A percentile compares a stretch with the other conserved stretches of the same genome.
These are phyloP conservation scores for Xiphydria camelus DNA, from an alignment of 2,888 invertebrate species.

Conservation along the genomic window DNA sequence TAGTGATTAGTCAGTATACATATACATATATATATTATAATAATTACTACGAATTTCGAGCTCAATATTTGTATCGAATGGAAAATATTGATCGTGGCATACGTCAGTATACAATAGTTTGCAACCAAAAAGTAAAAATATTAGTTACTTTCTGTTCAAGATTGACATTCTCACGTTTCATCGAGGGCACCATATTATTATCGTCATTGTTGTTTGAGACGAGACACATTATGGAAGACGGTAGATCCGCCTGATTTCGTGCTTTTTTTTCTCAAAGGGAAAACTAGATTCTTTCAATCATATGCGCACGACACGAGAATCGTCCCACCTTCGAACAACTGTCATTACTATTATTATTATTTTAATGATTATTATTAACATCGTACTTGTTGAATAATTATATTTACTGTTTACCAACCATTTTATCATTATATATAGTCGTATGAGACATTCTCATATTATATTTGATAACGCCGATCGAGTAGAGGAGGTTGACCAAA, in stretches of 20 bases:
- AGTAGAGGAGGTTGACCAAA: slow-evolving; percentile 40
- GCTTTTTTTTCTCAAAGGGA: slow-evolving; percentile 11
- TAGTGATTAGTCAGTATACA: slow-evolving; percentile 25
- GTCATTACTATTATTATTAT: slow-evolving; percentile 46
- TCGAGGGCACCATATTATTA: slow-evolving; percentile 29
- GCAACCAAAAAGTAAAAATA: slow-evolving; percentile 32
- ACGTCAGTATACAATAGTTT: slow-evolving; percentile 23
- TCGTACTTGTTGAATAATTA: slow-evolving; percentile 53
- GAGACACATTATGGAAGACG: slow-evolving; percentile 13
- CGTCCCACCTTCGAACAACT: slow-evolving; percentile 34
- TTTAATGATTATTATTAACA: slow-evolving; percentile 44
- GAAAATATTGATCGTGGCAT: slow-evolving; percentile 13
- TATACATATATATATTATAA: slow-evolving; percentile 13
- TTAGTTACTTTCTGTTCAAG: slow-evolving; percentile 29
- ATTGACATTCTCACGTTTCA: slow-evolving; percentile 22
- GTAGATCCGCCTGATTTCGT: slow-evolving; percentile 2
- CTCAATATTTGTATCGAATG: slow-evolving; percentile 33
- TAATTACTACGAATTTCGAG: slow-evolving; percentile 32
- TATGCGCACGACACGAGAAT: slow-evolving; percentile 18
- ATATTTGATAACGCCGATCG: slow-evolving; percentile 38
- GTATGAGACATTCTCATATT: slow-evolving; percentile 44
- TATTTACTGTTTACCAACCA: slow-evolving; percentile 49
- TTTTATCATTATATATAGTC: slow-evolving; percentile 41
- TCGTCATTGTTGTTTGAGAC: slow-evolving; percentile 30
- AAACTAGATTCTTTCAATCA: slow-evolving; percentile 18